Conservation (phyloP, 2,888 invertebrate genomes). For the Sphaerophoria taeniata region DNA sequence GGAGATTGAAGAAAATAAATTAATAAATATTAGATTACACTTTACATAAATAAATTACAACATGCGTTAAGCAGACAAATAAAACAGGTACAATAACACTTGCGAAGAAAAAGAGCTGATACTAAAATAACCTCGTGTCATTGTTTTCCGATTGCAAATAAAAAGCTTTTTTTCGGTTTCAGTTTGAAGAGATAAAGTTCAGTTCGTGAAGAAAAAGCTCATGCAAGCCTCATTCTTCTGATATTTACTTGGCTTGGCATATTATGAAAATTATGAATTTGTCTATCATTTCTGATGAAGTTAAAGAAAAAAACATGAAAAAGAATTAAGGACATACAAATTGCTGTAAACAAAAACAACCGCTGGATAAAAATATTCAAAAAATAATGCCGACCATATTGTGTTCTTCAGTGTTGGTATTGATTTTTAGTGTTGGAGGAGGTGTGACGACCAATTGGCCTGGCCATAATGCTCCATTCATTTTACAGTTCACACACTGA, state of each 20-base stretch:
- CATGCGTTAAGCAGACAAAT: constrained; percentile 45
- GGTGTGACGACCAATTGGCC: constrained; percentile 27
- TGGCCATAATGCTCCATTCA: constrained; percentile 3
- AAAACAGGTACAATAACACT: constrained; percentile 57
- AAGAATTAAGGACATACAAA: not conserved
- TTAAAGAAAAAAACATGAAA: not conserved
- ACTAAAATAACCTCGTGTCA: constrained; percentile 73
- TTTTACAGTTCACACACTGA: constrained; percentile 2
- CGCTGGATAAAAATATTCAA: not conserved
- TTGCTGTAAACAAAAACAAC: not conserved
- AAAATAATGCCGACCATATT: constrained; percentile 5
- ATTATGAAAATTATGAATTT: constrained; percentile 33
- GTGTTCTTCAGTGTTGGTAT: not conserved
- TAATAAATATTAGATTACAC: constrained; percentile 38
- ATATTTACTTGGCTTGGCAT: constrained; percentile 28
- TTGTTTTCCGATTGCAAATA: constrained; percentile 68
- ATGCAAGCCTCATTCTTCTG: constrained; percentile 33
- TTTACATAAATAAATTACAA: constrained; percentile 35
- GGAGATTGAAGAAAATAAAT: not conserved
- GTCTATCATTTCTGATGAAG: constrained; percentile 1
- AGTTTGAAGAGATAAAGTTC: constrained; percentile 60
- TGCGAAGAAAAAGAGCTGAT: constrained; percentile 61
- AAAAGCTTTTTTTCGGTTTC: constrained; percentile 41
- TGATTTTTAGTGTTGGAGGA: constrained; percentile 28
- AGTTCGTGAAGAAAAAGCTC: constrained; percentile 47